A percentile compares a stretch with the other conserved stretches of the same genome.
phyloP scores from a whole-genome alignment of 2,113 vertebrate genomes.

The Potamarius usumacintae region DNA sequence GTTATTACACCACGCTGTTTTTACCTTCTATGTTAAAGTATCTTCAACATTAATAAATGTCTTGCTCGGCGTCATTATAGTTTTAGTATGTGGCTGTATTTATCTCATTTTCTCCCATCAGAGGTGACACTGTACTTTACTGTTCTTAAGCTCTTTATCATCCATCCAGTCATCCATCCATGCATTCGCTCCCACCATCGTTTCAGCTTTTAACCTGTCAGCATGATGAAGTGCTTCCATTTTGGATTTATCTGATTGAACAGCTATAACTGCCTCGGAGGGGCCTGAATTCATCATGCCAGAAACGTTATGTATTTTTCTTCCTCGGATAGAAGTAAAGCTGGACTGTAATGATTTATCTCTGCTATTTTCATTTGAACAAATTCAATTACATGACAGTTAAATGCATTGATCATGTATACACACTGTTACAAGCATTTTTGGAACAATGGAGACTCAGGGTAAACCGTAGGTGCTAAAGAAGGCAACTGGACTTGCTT shows the following conservation, averaged over 20 bases:
- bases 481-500: too few species aligned
- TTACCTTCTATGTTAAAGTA: background rate
- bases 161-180: slow-evolving; percentile 2
- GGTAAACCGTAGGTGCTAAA: too few species aligned
- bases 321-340: background rate
- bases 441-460: too few species aligned
- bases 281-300: slow-evolving; percentile 26
- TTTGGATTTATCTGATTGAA: slow-evolving; percentile 32
- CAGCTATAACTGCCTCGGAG: background rate
- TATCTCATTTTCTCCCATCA: slow-evolving; percentile 1
- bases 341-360: background rate
- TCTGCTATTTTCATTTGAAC: background rate
- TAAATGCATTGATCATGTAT: background rate
- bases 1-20: background rate
- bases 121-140: slow-evolving; percentile 32
- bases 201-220: slow-evolving; percentile 29
- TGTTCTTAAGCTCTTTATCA: slow-evolving; percentile 27
- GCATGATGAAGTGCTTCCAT: slow-evolving; percentile 37
- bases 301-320: slow-evolving; percentile 8
- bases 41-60: background rate
- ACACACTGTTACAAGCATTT: background rate
- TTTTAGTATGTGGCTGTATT: background rate
- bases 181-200: background rate
- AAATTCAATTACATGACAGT: background rate
- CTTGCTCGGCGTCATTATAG: background rate